Evolutionary conservation across 2,113 vertebrate genomes (phyloP), one percentile per base, ranked within the genome.

Genomic region (Candoia aspera): DNA sequence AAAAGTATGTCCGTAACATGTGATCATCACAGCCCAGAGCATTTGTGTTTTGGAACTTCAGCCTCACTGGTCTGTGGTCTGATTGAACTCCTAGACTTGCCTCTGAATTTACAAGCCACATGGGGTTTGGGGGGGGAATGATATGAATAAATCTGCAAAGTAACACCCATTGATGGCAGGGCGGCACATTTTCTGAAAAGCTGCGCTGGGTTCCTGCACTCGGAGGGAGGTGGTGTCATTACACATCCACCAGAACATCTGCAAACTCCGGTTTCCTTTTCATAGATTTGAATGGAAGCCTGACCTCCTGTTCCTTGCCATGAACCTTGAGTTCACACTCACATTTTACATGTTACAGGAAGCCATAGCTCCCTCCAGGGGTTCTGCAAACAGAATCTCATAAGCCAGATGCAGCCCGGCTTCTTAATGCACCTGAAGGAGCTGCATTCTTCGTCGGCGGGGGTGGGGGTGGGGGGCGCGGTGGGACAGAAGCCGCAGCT

Each of bases 251-350:
- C 96, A 96, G 98, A 98, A 99, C 98, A 99, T 99, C 98, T 99
- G 98, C 98, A 98, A 98, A 95, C 96, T 97, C 97, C 98, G 96
- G 1, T 98, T 97, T 96, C 97, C 97, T 98, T 96, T 93, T 96
- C 98, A 97, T 97, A 96, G 98, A 97, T 97, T 96, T 97, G 98
- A 98, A 98, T 98, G 98, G 98, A 97, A 97, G 97, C 97, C 96
- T 98, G 98, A 99, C 99, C 99, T 99, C 98, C 98, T 99, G 98
- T 99, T 99, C 99, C 98, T 97, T 98, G 97, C 97, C 97, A 98
- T 98, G 97, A 98, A 98, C 98, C 97, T 96, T 96, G 97, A 97
- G 97, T 99, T 99, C 98, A 98, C 99, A 99, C 99, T 98, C 98
- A 97, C 98, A 98, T 98, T 98, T 98, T 98, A 98, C 98, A 99